These are phyloP conservation scores for Halcyon smyrnensis DNA, from an alignment of 2,797 vertebrate species.

Conservation along the genomic window DNA sequence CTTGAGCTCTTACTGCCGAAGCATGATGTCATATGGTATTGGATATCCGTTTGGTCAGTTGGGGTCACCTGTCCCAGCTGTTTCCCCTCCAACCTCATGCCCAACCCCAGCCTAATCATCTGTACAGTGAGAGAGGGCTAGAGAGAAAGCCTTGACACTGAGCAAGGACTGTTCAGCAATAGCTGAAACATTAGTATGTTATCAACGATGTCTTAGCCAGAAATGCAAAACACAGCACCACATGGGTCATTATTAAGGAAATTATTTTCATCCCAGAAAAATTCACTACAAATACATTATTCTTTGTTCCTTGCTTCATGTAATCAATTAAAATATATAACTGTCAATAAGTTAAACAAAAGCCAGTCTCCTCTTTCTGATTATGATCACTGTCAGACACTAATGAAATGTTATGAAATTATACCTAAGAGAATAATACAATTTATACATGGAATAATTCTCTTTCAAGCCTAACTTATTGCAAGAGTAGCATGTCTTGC, in stretches of 20 bases:
- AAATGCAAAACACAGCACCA: fast-evolving
- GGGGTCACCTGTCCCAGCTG: neutral
- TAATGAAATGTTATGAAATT: neutral
- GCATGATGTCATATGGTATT: neutral
- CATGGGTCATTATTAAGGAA: neutral
- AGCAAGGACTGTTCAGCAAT: neutral
- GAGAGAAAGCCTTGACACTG: neutral
- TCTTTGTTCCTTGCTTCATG: neutral
- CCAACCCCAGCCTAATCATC: neutral
- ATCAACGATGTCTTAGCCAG: neutral
- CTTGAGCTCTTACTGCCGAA: neutral
- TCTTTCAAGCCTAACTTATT: neutral
- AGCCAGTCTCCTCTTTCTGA: neutral
- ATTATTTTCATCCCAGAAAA: neutral
- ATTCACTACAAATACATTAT: neutral
- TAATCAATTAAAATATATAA: neutral
- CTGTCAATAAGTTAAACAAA: neutral
- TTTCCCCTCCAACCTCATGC: neutral
- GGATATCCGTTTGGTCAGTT: neutral
- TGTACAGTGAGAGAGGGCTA: neutral
- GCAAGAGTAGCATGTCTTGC: neutral
- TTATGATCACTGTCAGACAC: neutral
- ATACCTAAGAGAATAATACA: neutral
- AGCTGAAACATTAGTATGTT: neutral
- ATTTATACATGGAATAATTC: neutral